Base-by-base conservation (phyloP, 1,140 invertebrate genomes). In the Batillaria attramentaria region DNA sequence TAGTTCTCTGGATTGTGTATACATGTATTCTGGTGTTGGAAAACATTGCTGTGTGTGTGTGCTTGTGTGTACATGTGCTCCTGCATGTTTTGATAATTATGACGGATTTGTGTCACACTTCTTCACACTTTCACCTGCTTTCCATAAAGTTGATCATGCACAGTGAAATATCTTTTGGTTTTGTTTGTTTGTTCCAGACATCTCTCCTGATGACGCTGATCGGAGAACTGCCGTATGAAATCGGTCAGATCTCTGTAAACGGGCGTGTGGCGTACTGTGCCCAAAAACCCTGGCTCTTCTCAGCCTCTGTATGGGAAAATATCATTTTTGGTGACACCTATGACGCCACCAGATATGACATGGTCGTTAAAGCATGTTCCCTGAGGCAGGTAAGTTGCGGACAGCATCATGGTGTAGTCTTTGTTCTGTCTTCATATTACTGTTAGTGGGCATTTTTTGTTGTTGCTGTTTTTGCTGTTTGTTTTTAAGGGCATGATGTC, bases 211-310 rank as follows among this genome's bases (percentile, higher is more conserved):
- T 97, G 85, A 93, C 94, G 0, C 93, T 98, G 73, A 91, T 98
- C 16, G 92, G 94, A 70, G 97, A 98, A 90, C 87, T 98, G 43
- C 94, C 95, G 0, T 86, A 95, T 0, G 90, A 89, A 6, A 91
- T 92, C 0, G 96, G 96, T 2, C 91, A 90, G 18, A 90, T 97
- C 0, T 91, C 93, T 72, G 91, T 97, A 0, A 93, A 93, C 66
- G 97, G 97, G 20, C 94, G 91, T 41, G 90, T 98, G 10, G 95
- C 95, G 0, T 98, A 97, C 89, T 94, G 95, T 24, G 95, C 95
- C 13, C 97, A 98, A 89, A 95, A 97, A 83, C 94, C 96, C 0
- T 99, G 97, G 97, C 92, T 98, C 0, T 95, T 95, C 88, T 93
- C 92, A 0, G 94, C 91, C 1, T 91, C 89, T 33, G 85, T 93